A percentile compares a stretch with the other conserved stretches of the same genome.
Evolutionary conservation across 2,888 invertebrate species (phyloP).

Genomic region (Steromphala cineraria): DNA sequence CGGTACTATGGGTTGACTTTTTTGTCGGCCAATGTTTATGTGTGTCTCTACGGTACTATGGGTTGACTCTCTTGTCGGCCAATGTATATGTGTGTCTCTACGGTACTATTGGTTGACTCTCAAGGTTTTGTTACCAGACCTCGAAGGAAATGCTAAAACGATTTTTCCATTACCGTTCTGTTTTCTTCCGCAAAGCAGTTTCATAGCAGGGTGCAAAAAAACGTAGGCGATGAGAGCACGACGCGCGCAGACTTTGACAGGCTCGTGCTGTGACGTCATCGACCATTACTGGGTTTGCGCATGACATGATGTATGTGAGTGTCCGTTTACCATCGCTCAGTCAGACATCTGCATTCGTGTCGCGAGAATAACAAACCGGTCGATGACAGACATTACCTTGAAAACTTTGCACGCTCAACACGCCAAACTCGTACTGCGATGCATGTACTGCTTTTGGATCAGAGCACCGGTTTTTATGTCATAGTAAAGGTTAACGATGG

Average conservation of each 20-base stretch:
- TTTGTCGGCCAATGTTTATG: too few relatives aligned
- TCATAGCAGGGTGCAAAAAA: neutral
- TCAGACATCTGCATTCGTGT: neutral
- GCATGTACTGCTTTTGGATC: too few relatives aligned
- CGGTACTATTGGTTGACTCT: too few relatives aligned
- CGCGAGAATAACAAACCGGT: neutral
- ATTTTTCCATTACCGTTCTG: slow-evolving; percentile 4
- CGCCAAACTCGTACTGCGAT: too few relatives aligned
- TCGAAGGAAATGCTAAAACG: neutral
- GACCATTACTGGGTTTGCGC: neutral
- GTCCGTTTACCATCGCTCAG: neutral
- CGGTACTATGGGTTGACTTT: too few relatives aligned
- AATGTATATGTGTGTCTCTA: too few relatives aligned
- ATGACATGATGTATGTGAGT: neutral
- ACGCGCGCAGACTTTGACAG: neutral
- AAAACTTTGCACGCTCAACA: neutral
- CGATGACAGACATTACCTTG: neutral
- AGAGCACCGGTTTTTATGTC: too few relatives aligned
- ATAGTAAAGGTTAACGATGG: too few relatives aligned
- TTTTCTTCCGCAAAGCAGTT: neutral
- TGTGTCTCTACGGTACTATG: too few relatives aligned
- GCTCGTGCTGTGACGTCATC: slow-evolving; percentile 1
- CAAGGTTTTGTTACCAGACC: slow-evolving; percentile 7
- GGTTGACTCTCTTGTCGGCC: too few relatives aligned
- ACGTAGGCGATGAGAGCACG: neutral